Percentiles rank a stretch among this genome's conserved stretches.
These are phyloP conservation scores for Emydocephalus ijimae DNA, from an alignment of 2,113 vertebrate species.

Conservation along the genomic window DNA sequence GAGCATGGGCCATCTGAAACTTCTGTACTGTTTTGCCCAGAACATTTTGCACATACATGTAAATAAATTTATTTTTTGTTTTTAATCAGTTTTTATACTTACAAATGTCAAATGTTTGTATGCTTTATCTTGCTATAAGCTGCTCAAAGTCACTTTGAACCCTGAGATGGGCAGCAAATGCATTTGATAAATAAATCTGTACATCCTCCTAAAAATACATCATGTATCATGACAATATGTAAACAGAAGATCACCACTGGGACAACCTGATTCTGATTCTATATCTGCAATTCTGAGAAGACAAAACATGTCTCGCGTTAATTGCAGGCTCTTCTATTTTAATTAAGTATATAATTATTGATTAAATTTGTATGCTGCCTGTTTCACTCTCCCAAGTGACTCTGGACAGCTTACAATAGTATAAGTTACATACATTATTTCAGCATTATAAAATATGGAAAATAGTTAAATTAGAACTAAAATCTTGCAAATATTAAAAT, in stretches of 20 bases:
- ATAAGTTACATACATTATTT: neutral
- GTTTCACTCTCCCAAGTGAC: neutral
- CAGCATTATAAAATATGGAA: neutral
- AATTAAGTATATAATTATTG: neutral
- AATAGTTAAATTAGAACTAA: neutral
- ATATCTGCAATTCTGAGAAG: neutral
- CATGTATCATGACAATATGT: neutral
- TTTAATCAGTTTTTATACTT: neutral
- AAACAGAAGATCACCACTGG: neutral
- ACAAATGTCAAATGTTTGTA: neutral
- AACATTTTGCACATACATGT: neutral
- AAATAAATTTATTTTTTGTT: neutral
- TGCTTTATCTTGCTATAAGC: neutral
- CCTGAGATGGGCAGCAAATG: neutral
- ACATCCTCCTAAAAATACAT: neutral
- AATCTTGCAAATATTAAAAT: neutral
- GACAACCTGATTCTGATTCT: neutral
- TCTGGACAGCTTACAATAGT: neutral
- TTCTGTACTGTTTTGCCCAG: neutral
- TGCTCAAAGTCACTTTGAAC: neutral
- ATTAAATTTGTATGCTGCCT: neutral
- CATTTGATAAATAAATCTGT: neutral
- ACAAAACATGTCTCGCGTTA: neutral
- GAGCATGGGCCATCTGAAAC: neutral
- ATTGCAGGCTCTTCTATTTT: neutral